Conservation (phyloP, 2,888 invertebrate species). For the Cryptocephalus primarius region DNA sequence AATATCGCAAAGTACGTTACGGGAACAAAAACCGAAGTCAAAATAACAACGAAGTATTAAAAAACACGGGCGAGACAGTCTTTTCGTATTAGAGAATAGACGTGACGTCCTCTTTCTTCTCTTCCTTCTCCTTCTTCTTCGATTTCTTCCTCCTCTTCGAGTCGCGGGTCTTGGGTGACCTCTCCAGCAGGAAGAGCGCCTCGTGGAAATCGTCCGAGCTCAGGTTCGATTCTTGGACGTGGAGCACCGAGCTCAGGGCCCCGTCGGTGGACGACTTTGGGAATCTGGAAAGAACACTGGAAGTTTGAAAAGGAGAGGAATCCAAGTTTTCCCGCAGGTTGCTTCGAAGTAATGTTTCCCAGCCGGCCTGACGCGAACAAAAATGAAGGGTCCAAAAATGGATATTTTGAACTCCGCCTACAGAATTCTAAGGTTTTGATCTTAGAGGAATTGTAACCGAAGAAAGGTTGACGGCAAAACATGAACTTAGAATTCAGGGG, state of each 20-base stretch:
- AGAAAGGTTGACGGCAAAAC: too few relatives aligned
- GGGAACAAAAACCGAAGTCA: too few relatives aligned
- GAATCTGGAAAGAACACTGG: conserved; percentile 29
- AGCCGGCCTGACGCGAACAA: too few relatives aligned
- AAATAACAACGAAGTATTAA: too few relatives aligned
- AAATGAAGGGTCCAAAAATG: too few relatives aligned
- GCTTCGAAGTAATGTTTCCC: too few relatives aligned
- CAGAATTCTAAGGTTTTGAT: too few relatives aligned
- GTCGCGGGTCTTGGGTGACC: conserved; percentile 41
- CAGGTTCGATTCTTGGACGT: conserved; percentile 45
- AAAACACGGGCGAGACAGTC: conserved; percentile 6
- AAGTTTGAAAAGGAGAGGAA: background rate
- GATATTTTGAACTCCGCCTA: too few relatives aligned
- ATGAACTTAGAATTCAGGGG: too few relatives aligned
- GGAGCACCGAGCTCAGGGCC: conserved; percentile 45
- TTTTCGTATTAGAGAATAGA: conserved; percentile 34
- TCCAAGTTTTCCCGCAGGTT: background rate
- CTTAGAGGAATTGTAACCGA: too few relatives aligned
- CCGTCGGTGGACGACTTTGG: conserved; percentile 48
- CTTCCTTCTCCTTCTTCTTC: conserved; percentile 38
- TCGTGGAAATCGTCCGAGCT: conserved; percentile 49
- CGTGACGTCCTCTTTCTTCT: conserved; percentile 38
- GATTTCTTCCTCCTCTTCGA: conserved; percentile 40
- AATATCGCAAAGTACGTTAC: background rate
- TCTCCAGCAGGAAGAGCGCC: conserved; percentile 43